phyloP scores from a whole-genome alignment of 2,113 vertebrate species.

The Marmota monax region DNA sequence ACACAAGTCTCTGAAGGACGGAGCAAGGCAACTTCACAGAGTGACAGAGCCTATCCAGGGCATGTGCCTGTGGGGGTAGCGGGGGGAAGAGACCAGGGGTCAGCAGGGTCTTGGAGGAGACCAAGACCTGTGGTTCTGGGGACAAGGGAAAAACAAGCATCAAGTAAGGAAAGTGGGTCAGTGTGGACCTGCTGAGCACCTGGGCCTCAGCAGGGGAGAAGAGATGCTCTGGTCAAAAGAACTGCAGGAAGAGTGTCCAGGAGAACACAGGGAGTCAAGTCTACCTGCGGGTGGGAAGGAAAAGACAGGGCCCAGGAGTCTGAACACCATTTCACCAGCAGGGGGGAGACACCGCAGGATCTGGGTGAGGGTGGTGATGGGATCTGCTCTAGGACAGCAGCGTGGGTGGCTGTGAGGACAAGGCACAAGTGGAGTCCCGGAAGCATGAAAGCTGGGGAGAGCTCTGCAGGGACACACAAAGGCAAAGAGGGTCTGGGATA shows the following conservation, averaged over 20 bases:
- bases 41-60: not conserved
- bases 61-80: fast-evolving
- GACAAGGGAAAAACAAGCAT: not conserved
- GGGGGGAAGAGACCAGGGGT: not conserved
- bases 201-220: no score
- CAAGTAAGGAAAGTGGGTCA: not conserved
- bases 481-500: not conserved
- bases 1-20: not conserved
- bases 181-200: not conserved
- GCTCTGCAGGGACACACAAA: not conserved
- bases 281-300: no score
- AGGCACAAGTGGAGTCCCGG: not conserved
- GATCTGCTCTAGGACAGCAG: not conserved
- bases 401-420: fast-evolving
- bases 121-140: not conserved
- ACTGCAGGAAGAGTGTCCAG: not conserved
- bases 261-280: no score
- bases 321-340: fast-evolving
- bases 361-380: fast-evolving
- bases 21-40: not conserved
- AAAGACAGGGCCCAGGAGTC: not conserved
- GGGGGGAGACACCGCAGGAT: not conserved
- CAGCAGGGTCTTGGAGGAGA: not conserved
- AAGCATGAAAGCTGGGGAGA: not conserved
- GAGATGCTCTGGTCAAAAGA: not conserved